Percentiles rank a stretch among this genome's conserved stretches.
phyloP scores from a whole-genome alignment of 2,113 vertebrate genomes.

The Hippocampus barbouri region DNA sequence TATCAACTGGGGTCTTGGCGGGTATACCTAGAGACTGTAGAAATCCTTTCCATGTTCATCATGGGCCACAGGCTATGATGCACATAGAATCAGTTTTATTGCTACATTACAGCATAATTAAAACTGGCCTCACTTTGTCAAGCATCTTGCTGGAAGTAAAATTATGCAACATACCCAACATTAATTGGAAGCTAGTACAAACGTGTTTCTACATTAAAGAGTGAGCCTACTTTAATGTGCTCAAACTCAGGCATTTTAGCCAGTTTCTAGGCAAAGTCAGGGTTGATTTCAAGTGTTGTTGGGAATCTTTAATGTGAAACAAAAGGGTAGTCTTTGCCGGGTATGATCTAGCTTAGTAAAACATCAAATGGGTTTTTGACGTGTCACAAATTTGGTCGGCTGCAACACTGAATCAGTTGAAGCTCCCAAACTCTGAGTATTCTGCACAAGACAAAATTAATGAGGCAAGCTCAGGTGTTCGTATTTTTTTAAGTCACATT shows the following conservation, averaged over 20 bases:
- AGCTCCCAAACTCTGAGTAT: neutral
- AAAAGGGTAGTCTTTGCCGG: neutral
- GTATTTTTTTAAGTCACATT: neutral
- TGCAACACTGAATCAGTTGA: neutral
- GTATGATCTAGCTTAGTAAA: neutral
- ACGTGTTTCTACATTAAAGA: constrained; percentile 12
- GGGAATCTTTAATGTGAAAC: neutral
- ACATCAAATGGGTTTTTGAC: neutral
- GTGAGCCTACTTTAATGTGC: constrained; percentile 3
- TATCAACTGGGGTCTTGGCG: constrained; percentile 43
- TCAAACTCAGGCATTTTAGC: neutral
- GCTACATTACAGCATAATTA: constrained; percentile 36
- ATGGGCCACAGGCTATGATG: constrained; percentile 27
- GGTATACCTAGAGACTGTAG: constrained; percentile 51
- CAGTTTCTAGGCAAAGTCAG: neutral
- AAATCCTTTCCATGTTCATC: constrained; percentile 10
- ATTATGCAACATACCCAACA: constrained; percentile 25
- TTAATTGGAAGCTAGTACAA: constrained; percentile 29
- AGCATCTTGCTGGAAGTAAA: constrained; percentile 19
- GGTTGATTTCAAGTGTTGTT: neutral
- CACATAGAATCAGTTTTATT: constrained; percentile 29
- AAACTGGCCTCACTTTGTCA: constrained; percentile 25
- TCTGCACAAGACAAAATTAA: no score
- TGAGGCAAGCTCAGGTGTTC: no score
- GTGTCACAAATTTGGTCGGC: neutral